Evolutionary conservation across 2,113 vertebrate species (phyloP), one percentile per base, ranked within the genome.

Genomic region (Crotalus tigris): DNA sequence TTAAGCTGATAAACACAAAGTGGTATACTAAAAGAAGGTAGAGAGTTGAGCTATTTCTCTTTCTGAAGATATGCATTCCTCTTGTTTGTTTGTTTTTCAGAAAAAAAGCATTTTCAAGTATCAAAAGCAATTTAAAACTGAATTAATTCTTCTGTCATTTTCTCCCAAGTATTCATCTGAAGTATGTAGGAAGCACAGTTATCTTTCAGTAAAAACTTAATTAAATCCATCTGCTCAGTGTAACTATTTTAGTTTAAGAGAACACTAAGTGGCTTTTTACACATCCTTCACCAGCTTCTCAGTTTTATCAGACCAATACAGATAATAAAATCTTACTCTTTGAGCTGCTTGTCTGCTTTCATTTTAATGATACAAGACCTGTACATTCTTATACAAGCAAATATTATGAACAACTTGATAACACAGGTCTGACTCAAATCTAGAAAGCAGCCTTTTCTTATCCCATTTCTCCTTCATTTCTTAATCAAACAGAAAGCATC

Each of bases 221-320:
- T 92, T 92, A 89, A 89, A 90, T 24, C 39, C 64, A 85, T 85
- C 64, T 69, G 53, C 69, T 85, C 33, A 85, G 8, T 85, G 26
- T 26, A 57, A 53, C 87, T 92, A 49, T 89, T 92, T 92, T 49
- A 85, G n/a, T 46, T 81, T 89, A 57, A 81, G 51, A 81, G 53
- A 55, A 12, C 19, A 21, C 15, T 61, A 4, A 69, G n/a, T 61
- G 59, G 59, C 49, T 92, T 88, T 88, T 88, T 59, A 39, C 51
- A 75, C 10, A 88, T 15, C 55, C 23, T 81, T 54, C 33, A 81
- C 15, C 44, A 26, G 33, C 54, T 89, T 89, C 87, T 51, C 29
- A 17, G 44, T 75, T 75, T 26, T 89, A 29, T n/a, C n/a, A 39
- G 69, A 88, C 21, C 59, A 92, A 61, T 21, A 46, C 29, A 58